phyloP scores from a whole-genome alignment of 2,797 vertebrate species.

The Nannoperca obscura region DNA sequence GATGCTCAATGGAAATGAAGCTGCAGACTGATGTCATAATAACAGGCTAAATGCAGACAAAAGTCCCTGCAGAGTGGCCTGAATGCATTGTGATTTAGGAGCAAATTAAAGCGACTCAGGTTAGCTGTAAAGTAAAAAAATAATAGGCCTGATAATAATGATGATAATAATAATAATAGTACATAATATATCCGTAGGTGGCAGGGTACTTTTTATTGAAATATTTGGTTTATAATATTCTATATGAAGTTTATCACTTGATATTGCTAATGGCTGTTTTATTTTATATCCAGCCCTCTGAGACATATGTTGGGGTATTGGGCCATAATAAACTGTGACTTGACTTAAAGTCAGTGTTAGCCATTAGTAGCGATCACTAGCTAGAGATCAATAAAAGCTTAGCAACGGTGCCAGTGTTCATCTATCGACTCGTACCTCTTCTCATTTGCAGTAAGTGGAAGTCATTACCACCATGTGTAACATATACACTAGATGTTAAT shows the following conservation, averaged over 20 bases:
- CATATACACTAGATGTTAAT: background rate
- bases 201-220: background rate
- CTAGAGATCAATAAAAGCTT: background rate
- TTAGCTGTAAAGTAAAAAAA: background rate
- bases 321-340: too few species aligned
- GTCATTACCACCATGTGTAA: background rate
- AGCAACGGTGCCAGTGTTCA: background rate
- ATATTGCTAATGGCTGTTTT: too few species aligned
- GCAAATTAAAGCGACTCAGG: constrained; percentile 5
- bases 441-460: background rate
- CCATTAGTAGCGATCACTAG: background rate
- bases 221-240: too few species aligned
- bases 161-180: background rate
- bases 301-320: too few species aligned
- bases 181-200: background rate
- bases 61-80: background rate
- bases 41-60: constrained; percentile 1
- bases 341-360: background rate
- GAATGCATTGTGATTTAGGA: constrained; percentile 24
- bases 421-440: background rate
- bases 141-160: too few species aligned
- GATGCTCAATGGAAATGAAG: constrained; percentile 32
- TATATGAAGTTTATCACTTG: too few species aligned
- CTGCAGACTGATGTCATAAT: background rate
- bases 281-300: too few species aligned